phyloP scores from a whole-genome alignment of 2,888 invertebrate genomes.

The Lepidocyrtinus sp. region DNA sequence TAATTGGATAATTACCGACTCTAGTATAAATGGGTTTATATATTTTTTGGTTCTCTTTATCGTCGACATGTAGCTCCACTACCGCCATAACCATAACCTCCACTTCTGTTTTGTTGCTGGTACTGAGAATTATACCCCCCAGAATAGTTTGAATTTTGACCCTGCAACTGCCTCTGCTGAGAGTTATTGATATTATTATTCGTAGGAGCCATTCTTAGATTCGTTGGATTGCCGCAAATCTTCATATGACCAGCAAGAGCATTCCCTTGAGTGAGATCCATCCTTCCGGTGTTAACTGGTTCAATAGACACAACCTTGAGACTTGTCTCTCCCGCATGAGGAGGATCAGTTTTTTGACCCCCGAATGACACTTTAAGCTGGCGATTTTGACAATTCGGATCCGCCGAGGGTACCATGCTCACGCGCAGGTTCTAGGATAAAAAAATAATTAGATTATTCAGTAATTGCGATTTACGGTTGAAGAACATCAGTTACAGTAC shows the following conservation, averaged over 20 bases:
- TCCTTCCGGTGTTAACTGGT: conserved; percentile 43
- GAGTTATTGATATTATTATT: not conserved
- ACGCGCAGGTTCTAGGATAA: conserved; percentile 45
- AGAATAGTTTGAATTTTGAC: not conserved
- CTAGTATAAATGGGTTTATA: too few relatives aligned
- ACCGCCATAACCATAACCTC: not conserved
- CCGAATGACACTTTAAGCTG: conserved; percentile 63
- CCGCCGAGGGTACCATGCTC: conserved; percentile 57
- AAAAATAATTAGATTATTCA: too few relatives aligned
- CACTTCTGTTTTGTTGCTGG: not conserved
- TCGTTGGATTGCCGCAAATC: conserved; percentile 18
- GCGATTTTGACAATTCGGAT: conserved; percentile 51
- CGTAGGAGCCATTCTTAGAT: conserved; percentile 1
- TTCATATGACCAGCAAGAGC: conserved; percentile 49
- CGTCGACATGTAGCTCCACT: not conserved
- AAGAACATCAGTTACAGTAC: conserved; percentile 16
- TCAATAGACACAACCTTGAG: conserved; percentile 61
- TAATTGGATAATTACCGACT: too few relatives aligned
- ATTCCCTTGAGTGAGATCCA: conserved; percentile 36
- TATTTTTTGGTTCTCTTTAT: too few relatives aligned
- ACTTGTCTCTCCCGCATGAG: conserved; percentile 55
- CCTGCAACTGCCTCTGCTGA: not conserved
- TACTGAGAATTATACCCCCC: not conserved
- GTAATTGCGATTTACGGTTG: not conserved
- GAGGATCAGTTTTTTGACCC: conserved; percentile 46